Evolutionary conservation across 2,888 invertebrate species (phyloP), one percentile per base, ranked within the genome.

Genomic region (Orchestes rusci): DNA sequence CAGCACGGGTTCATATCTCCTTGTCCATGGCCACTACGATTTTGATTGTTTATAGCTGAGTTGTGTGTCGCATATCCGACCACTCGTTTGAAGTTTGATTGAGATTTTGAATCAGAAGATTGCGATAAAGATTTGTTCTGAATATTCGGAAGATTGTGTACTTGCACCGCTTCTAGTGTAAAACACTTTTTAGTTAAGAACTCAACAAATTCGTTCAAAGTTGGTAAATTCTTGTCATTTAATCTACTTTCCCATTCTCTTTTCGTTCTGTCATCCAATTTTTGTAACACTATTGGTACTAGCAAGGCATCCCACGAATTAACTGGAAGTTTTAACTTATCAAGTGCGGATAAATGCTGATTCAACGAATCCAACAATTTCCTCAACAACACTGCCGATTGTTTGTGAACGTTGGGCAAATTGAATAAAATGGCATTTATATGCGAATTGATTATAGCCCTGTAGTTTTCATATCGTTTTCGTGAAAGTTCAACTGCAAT

Each of bases 251-350:
- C 45, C 48, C 45, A 50, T 28, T 50, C 47, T 3, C 47, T 23
- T 31, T 39, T 38, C 18, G 42, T 51, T 12, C 18, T 15, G 3
- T 40, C 35, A 35, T 52, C 43, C 5, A 52, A 31, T 29, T 48
- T 50, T 38, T 33, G 27, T 17, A 43, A 30, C n/a, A 52, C 28
- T 12, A 52, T 10, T 8, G 39, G 45, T 15, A 48, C 40, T 27
- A 52, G 33, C 7, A 51, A 29, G 3, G 20, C 10, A 35, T 52
- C 52, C 52, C 50, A 51, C 4, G 50, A 29, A 4, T 52, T 34
- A 13, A 45, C 41, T 4, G 50, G 50, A 19, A 39, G 31, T 1
- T 45, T 35, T 28, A 48, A 35, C 33, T 48, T 48, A 43, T 45
- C 32, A 15, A 52, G 34, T 2, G 48, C 45, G 5, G 39, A 5